Evolutionary conservation across 2,797 vertebrate genomes (phyloP).

Genomic region (Cirrhinus mrigala): DNA sequence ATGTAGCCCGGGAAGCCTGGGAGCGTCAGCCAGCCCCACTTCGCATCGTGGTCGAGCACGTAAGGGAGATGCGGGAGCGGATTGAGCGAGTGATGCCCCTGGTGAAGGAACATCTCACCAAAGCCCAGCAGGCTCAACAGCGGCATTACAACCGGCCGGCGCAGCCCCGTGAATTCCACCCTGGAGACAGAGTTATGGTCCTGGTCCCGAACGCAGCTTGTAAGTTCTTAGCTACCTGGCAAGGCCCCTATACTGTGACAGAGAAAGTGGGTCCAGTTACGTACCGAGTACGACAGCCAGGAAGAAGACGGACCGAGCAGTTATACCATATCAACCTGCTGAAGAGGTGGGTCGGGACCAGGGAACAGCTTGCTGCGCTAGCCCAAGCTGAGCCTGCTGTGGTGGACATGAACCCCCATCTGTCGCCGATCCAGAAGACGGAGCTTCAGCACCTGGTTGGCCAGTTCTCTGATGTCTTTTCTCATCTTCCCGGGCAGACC

Average conservation of each 20-base stretch:
- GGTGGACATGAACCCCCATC: neutral
- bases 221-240: neutral
- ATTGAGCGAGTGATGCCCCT: too few relatives aligned
- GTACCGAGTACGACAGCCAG: neutral
- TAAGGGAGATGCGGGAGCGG: too few relatives aligned
- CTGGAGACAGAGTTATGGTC: neutral
- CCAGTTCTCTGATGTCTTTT: neutral
- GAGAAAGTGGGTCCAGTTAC: neutral
- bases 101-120: too few relatives aligned
- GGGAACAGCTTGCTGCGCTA: neutral
- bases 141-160: too few relatives aligned
- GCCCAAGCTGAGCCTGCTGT: too few relatives aligned
- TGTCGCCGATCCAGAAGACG: neutral
- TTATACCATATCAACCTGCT: neutral
- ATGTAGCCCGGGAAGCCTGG: too few relatives aligned
- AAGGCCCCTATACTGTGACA: neutral
- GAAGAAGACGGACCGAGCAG: accelerated
- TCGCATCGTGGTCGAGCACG: too few relatives aligned
- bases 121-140: too few relatives aligned
- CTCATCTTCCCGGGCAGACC: neutral
- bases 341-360: neutral
- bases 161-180: neutral
- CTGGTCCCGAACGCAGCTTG: neutral
- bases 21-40: too few relatives aligned
- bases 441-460: neutral